Evolutionary conservation across 2,888 invertebrate genomes (phyloP), one percentile per base, ranked within the genome.

Genomic region (Drymonia ruficornis): DNA sequence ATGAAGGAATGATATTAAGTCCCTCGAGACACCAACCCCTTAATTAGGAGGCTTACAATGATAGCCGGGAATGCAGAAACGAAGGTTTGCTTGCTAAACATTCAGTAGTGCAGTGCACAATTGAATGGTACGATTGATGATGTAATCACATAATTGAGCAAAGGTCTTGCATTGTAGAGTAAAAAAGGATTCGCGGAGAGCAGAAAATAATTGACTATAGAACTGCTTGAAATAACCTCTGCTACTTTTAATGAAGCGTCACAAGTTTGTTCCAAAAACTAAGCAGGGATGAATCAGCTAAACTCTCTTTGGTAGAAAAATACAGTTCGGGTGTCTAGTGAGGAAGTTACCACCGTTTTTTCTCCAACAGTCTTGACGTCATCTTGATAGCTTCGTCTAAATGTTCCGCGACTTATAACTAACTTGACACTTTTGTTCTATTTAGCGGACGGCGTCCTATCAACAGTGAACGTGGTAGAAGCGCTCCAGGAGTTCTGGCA

Each of bases 401-500:
- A 28, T 31, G 9, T 31, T 31, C 31, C 31, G 11, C 31, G 0
- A 11, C 11, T n/a, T 36, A 36, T n/a, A 3, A n/a, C 5, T 36
- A 36, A 36, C n/a, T 36, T 13, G 3, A 4, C 36, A 4, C 12
- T 31, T 31, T 7, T 36, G 2, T 6, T 36, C 36, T 36, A 13
- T 13, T 36, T 74, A 88, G 89, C 91, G 67, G 91, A 91, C 75
- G 90, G 91, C 63, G 91, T 91, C 45, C 78, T 91, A 52, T 91
- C 87, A 44, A 89, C 94, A 96, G 98, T 98, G 70, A 98, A 98
- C 93, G 98, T 98, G 61, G 98, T 98, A 56, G 98, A 98, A 89
- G 98, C 98, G 9, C 93, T 98, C 55, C 98, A 98, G 87, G 98
- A 98, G 92, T 98, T 98, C 90, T 98, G 98, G 98, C 98, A 98